Percentiles rank a stretch among this genome's conserved stretches.
phyloP scores from a whole-genome alignment of 2,888 invertebrate genomes.

The Acanthosepion esculentum region DNA sequence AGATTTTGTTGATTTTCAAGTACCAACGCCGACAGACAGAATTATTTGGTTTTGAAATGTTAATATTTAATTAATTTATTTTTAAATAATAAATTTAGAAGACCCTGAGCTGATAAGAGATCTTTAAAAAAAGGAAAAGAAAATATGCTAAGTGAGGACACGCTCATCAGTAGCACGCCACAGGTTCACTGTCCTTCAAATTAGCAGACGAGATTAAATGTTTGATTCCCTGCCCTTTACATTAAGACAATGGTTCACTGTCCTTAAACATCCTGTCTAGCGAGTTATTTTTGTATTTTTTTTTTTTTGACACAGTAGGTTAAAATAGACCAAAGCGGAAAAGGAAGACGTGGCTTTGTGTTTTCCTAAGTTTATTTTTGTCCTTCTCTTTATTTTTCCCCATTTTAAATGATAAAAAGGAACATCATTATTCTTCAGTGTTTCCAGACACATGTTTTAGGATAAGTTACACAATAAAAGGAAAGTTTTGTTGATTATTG shows the following conservation, averaged over 20 bases:
- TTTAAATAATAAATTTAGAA: no score
- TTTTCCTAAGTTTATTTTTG: not conserved
- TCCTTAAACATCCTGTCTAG: not conserved
- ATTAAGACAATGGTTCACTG: not conserved
- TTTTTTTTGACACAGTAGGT: no score
- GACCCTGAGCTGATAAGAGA: no score
- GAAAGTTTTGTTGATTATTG: no score
- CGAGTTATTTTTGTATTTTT: no score
- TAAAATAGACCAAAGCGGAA: not conserved
- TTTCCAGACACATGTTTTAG: not conserved
- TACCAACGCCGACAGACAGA: no score
- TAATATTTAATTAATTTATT: no score
- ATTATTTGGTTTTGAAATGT: no score
- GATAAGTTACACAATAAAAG: not conserved
- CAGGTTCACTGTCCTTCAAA: not conserved
- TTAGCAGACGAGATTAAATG: not conserved
- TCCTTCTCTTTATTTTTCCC: not conserved
- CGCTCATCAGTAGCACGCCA: not conserved
- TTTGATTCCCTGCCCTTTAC: not conserved
- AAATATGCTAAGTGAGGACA: no score
- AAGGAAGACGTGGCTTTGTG: not conserved
- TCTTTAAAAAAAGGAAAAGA: no score
- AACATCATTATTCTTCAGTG: not conserved
- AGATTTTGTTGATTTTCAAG: no score
- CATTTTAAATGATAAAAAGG: not conserved